Evolutionary conservation across 1,140 invertebrate species (phyloP).

Genomic region (Diabrotica undecimpunctata): DNA sequence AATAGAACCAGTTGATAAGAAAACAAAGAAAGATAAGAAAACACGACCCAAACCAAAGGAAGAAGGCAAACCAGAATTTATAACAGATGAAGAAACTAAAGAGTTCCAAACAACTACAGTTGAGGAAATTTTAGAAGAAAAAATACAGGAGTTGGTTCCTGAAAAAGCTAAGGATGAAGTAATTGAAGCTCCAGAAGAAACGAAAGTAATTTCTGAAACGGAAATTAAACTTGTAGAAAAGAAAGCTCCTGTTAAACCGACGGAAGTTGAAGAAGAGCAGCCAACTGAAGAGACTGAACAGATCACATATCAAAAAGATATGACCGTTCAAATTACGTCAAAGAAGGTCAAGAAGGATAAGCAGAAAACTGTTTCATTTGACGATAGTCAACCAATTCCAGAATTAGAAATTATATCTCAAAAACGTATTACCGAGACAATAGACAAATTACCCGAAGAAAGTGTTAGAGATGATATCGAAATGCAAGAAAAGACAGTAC

Average conservation of each 20-base stretch:
- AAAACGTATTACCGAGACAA: slow-evolving; percentile 45
- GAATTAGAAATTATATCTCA: slow-evolving; percentile 53
- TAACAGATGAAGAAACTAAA: slow-evolving; percentile 28
- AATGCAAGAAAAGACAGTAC: slow-evolving; percentile 44
- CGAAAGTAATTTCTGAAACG: slow-evolving; percentile 47
- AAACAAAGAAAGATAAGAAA: slow-evolving; percentile 31
- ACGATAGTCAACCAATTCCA: slow-evolving; percentile 53
- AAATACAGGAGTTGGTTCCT: slow-evolving; percentile 38
- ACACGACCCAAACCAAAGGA: slow-evolving; percentile 17
- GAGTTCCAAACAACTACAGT: slow-evolving; percentile 18
- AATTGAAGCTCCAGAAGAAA: slow-evolving; percentile 36
- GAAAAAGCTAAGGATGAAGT: slow-evolving; percentile 43
- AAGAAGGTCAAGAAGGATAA: slow-evolving; percentile 49
- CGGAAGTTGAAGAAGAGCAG: slow-evolving; percentile 43
- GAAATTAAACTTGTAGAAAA: slow-evolving; percentile 44
- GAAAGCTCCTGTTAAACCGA: slow-evolving; percentile 40
- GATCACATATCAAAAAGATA: slow-evolving; percentile 49
- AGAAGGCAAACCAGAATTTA: slow-evolving; percentile 13
- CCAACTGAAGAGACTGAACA: slow-evolving; percentile 44
- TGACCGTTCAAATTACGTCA: slow-evolving; percentile 52
- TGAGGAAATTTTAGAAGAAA: slow-evolving; percentile 19
- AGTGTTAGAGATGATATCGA: slow-evolving; percentile 49
- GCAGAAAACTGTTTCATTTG: slow-evolving; percentile 43
- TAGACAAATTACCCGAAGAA: slow-evolving; percentile 52
- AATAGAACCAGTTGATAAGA: slow-evolving; percentile 31